These are phyloP conservation scores for Dynastes maya DNA, from an alignment of 2,888 invertebrate species.

Conservation along the genomic window DNA sequence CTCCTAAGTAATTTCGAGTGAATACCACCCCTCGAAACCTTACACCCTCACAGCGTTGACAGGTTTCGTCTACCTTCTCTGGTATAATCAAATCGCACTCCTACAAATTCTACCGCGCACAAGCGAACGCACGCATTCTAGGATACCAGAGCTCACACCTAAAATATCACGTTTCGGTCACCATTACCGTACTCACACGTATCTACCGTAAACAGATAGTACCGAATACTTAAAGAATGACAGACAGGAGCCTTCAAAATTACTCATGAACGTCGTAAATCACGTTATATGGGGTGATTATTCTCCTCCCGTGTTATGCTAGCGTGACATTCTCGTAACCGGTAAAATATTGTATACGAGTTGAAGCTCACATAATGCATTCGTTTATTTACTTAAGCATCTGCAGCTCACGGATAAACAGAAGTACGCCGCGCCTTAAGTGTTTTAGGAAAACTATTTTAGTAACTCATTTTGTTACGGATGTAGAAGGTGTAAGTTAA, in stretches of 20 bases:
- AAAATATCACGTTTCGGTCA: constrained; percentile 38
- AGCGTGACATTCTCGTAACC: constrained; percentile 34
- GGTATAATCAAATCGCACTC: constrained; percentile 26
- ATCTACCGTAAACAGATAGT: constrained; percentile 29
- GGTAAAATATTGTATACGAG: constrained; percentile 28
- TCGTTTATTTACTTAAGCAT: constrained; percentile 31
- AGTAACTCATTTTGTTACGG: constrained; percentile 26
- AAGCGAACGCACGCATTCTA: constrained; percentile 13
- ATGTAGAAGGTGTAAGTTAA: neutral
- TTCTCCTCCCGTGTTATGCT: constrained; percentile 35
- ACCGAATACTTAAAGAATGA: constrained; percentile 40
- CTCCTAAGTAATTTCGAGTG: neutral
- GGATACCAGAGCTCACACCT: neutral
- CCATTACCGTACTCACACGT: constrained; percentile 12
- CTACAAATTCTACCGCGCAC: constrained; percentile 14
- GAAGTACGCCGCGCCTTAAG: neutral
- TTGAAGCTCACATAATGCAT: constrained; percentile 13
- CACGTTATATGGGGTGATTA: constrained; percentile 45
- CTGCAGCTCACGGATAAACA: constrained; percentile 20
- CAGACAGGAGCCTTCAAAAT: constrained; percentile 43
- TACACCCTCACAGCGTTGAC: constrained; percentile 24
- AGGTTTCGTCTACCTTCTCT: constrained; percentile 34
- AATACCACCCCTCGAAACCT: constrained; percentile 14
- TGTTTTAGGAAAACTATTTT: neutral
- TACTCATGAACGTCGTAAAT: constrained; percentile 41